A percentile compares a stretch with the other conserved stretches of the same genome.
These are phyloP conservation scores for Forbesichthys agassizii DNA, from an alignment of 2,113 vertebrate genomes.

Conservation along the genomic window DNA sequence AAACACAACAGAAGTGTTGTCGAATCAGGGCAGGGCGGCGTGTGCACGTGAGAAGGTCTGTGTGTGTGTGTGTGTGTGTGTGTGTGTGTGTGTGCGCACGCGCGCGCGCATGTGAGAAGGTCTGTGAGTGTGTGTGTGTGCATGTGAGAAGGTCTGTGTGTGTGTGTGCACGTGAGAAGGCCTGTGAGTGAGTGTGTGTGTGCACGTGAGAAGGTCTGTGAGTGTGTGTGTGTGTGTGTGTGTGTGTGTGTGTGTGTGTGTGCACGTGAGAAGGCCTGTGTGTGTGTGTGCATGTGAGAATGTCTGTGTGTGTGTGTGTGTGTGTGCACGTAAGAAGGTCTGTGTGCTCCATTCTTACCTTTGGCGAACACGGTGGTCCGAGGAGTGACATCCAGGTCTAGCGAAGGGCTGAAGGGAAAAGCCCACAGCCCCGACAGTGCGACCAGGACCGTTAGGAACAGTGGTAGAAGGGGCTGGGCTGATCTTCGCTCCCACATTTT, in stretches of 20 bases:
- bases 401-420: conserved; percentile 75
- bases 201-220: not conserved
- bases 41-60: conserved; percentile 3
- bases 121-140: too few relatives aligned
- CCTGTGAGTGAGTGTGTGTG: not conserved
- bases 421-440: conserved; percentile 57
- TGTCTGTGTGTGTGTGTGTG: not conserved
- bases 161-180: too few relatives aligned
- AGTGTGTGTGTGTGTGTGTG: not conserved
- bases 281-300: not conserved
- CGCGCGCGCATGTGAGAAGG: not conserved
- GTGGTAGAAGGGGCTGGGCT: conserved; percentile 30
- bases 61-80: not conserved
- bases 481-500: conserved; percentile 55
- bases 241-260: not conserved
- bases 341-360: conserved; percentile 52
- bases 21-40: conserved; percentile 51
- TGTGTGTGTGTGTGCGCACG: conserved; percentile 1
- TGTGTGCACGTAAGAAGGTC: not conserved
- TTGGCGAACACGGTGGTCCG: conserved; percentile 72
- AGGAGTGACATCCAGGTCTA: conserved; percentile 75
- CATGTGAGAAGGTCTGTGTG: too few relatives aligned
- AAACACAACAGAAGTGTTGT: conserved; percentile 19
- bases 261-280: too few relatives aligned
- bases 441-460: conserved; percentile 43